Evolutionary conservation across 1,140 invertebrate species (phyloP).

Genomic region (Euwallacea similis): DNA sequence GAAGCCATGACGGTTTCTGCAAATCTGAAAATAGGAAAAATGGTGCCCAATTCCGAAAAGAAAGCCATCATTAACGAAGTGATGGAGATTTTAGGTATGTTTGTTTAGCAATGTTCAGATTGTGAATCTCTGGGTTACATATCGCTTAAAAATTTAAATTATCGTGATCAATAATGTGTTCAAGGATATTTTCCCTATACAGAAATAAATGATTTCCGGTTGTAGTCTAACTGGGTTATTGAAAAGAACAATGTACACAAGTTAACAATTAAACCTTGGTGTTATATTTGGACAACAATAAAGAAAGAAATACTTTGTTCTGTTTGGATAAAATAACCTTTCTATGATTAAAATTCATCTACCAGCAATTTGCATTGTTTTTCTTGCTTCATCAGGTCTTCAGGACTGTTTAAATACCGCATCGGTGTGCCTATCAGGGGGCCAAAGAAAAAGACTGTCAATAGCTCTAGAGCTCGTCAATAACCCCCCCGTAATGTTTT

Average conservation of each 20-base stretch:
- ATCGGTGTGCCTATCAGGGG: constrained; percentile 83
- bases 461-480: constrained; percentile 85
- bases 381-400: constrained; percentile 51
- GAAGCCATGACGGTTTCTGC: constrained; percentile 91
- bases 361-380: neutral
- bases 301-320: too few species aligned
- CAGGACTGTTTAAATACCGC: constrained; percentile 78
- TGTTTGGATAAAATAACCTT: too few species aligned
- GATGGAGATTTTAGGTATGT: constrained; percentile 65
- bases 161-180: too few species aligned
- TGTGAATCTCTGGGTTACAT: too few species aligned
- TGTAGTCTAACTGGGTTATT: too few species aligned
- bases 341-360: neutral
- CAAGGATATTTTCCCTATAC: too few species aligned
- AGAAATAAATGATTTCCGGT: too few species aligned
- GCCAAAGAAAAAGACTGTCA: constrained; percentile 89
- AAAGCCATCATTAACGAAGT: constrained; percentile 82
- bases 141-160: too few species aligned
- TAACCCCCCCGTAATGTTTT: constrained; percentile 95
- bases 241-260: too few species aligned
- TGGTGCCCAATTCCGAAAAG: constrained; percentile 72
- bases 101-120: neutral
- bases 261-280: too few species aligned
- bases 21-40: constrained; percentile 87
- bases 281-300: too few species aligned